Percentiles rank a stretch among this genome's conserved stretches.
Evolutionary conservation across 2,113 vertebrate species (phyloP).

Genomic region (Lophotis ruficrista): DNA sequence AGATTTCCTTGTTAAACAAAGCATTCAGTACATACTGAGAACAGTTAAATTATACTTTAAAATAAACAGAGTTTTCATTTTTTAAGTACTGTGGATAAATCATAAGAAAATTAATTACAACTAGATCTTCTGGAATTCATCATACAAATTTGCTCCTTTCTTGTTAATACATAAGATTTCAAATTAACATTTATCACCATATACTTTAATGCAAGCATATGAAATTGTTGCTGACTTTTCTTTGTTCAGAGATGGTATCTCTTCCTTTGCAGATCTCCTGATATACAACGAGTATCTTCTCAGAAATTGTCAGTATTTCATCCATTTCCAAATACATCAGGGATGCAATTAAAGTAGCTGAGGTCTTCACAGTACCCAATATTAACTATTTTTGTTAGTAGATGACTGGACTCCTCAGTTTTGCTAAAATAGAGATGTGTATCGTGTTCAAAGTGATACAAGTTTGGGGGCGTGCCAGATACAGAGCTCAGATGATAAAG

Average conservation of each 20-base stretch:
- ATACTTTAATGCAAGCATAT: neutral
- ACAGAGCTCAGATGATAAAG: neutral
- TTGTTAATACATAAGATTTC: neutral
- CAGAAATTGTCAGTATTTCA: neutral
- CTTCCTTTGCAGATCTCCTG: neutral
- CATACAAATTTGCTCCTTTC: neutral
- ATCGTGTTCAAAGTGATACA: fast-evolving
- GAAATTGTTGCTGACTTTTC: neutral
- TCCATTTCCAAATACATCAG: neutral
- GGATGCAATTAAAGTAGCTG: neutral
- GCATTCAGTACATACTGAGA: neutral
- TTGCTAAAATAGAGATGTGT: neutral
- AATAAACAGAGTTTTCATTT: neutral
- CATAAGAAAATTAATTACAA: neutral
- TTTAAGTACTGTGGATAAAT: neutral
- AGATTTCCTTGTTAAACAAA: neutral
- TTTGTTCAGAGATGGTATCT: neutral
- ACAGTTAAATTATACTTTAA: neutral
- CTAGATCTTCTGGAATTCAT: neutral
- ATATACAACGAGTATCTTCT: neutral
- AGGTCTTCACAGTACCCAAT: neutral
- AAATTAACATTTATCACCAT: neutral
- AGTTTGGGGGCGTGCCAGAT: neutral
- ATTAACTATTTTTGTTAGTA: neutral
- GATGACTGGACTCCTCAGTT: neutral